phyloP scores from a whole-genome alignment of 2,113 vertebrate genomes.

The Prochilodus magdalenae region DNA sequence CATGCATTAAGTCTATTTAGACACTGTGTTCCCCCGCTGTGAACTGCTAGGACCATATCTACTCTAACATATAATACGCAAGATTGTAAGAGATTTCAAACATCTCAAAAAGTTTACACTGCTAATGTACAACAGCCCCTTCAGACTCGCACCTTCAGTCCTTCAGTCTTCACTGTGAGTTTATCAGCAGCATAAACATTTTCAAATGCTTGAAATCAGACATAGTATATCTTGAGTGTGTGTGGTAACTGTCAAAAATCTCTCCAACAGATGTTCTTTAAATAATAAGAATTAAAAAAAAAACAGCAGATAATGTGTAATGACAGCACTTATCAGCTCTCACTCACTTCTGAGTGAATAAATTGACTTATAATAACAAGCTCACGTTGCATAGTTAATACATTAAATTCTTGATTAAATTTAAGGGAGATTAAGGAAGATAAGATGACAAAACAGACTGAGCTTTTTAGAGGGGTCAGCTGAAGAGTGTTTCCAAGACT shows the following conservation, averaged over 20 bases:
- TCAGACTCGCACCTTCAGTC: too few species aligned
- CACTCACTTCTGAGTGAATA: background rate
- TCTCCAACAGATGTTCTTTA: background rate
- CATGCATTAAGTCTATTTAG: background rate
- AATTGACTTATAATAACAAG: constrained; percentile 23
- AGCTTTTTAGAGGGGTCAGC: background rate
- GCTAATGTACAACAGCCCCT: background rate
- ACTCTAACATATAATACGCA: background rate
- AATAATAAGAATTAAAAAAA: background rate
- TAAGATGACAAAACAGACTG: background rate
- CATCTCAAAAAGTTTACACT: constrained; percentile 3
- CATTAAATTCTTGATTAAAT: constrained; percentile 12
- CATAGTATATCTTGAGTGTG: background rate
- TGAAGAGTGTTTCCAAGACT: constrained; percentile 41
- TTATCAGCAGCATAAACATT: background rate
- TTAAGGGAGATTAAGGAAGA: background rate
- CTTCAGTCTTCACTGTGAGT: background rate
- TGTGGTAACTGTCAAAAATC: background rate
- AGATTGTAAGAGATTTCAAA: constrained; percentile 14
- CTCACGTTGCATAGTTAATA: constrained; percentile 49
- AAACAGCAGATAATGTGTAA: background rate
- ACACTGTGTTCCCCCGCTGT: background rate
- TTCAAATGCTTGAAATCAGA: background rate
- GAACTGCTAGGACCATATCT: background rate
- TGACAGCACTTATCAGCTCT: background rate